Evolutionary conservation across 2,797 vertebrate genomes (phyloP), one percentile per base, ranked within the genome.

Genomic region (Falco concolor): DNA sequence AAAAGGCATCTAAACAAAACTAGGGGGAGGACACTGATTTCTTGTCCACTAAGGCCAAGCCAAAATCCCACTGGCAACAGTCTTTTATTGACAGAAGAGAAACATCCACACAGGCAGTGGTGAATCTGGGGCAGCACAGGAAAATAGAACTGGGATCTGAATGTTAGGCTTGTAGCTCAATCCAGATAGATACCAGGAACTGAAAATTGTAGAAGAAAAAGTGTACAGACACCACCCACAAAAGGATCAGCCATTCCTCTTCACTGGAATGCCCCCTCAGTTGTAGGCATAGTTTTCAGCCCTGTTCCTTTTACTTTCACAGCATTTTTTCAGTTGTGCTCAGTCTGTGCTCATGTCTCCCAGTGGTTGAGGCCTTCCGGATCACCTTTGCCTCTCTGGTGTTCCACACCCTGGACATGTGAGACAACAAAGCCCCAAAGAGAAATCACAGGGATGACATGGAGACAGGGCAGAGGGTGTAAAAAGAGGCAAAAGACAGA

Each of bases 1-100:
- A 64, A 45, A 95, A 93, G 63, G 25, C 34, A 90, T 63, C 40
- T 81, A 56, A 79, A 70, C 34, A 84, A 92, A 92, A 80, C 9
- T 10, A 76, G 10, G 10, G 49, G 10, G 49, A 76, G 44, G 56
- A 16, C 36, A 53, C 12, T 79, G 59, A 14, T 91, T 95, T 89
- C 44, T 77, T 60, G 23, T 53, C 83, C 83, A 42, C 64, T 70
- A 45, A 93, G 45, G 49, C 44, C 20, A 90, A 82, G 28, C 50
- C 17, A 23, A 91, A 95, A 95, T 82, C 77, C 70, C 59, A 67
- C 52, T 22, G 17, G 14, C 70, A 85, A 54, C 42, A 83, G 22
- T 22, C 28, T 86, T 88, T 53, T 76, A 14, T 86, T 93, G 84
- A 87, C 60, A 89, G 70, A 85, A 79, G 40, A 80, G 11, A 10